Base-by-base conservation (phyloP, 1,140 invertebrate genomes). In the Notospermus geniculatus region DNA sequence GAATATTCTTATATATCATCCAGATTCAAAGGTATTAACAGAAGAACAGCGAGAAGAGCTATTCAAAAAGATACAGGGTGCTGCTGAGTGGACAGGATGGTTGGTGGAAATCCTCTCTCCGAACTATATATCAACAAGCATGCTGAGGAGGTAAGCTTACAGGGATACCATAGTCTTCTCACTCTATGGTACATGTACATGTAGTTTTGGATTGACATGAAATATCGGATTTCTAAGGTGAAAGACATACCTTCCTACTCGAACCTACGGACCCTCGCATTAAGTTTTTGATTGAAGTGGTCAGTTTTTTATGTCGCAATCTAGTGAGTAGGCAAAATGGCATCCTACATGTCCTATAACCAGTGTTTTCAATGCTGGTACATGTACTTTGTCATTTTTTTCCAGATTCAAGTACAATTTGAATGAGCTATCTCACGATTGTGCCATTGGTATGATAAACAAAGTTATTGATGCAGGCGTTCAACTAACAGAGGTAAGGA, bases 351-450 rank as follows among this genome's bases (percentile, higher is more conserved):
- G n/a, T n/a, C n/a, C n/a, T n/a, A n/a, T n/a, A n/a, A n/a, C n/a
- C n/a, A n/a, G n/a, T 41, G 0, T 15, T 19, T 25, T 54, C 17
- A 27, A 55, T 23, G 27, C n/a, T n/a, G n/a, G n/a, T n/a, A 22
- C 27, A 13, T 54, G 15, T 39, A 46, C 46, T 19, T 57, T 32
- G 43, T 36, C n/a, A n/a, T n/a, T n/a, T n/a, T n/a, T n/a, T n/a
- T 74, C 30, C 62, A 82, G 87, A 60, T 86, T 86, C 11, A 98
- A 98, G 77, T 88, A 89, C 74, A 97, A 95, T 23, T 80, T 99
- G 19, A 99, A 99, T 86, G 90, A 95, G 79, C 84, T 98, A 0
- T 98, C 96, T 41, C 98, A 99, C 88, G 88, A 94, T 74, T 90
- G 94, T 0, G 95, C 96, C 0, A 95, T 97, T 76, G 84, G 85